Evolutionary conservation across 2,797 vertebrate genomes (phyloP).

Genomic region (Craterocephalus amniculus): DNA sequence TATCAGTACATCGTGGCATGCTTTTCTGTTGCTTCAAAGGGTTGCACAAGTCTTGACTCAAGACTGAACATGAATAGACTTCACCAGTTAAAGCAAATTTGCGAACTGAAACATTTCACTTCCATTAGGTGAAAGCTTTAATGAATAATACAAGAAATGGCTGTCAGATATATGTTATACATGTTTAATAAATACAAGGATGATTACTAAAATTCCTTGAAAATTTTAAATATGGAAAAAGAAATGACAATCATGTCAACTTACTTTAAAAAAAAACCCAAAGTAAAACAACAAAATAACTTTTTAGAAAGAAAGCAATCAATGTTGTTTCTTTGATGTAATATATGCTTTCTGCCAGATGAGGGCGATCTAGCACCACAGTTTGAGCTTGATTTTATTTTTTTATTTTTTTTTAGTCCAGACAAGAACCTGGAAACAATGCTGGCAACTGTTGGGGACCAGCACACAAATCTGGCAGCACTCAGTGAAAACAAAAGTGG

Average conservation of each 20-base stretch:
- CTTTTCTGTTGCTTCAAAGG: neutral
- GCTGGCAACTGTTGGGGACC: slow-evolving; percentile 52
- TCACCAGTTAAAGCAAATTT: neutral
- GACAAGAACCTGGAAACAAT: slow-evolving; percentile 54
- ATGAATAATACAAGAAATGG: too few relatives aligned
- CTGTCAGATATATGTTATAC: too few relatives aligned
- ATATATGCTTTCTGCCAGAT: slow-evolving; percentile 14
- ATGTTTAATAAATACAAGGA: too few relatives aligned
- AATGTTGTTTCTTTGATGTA: slow-evolving; percentile 5
- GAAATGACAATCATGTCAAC: too few relatives aligned
- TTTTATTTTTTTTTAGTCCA: neutral
- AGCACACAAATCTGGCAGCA: slow-evolving; percentile 53
- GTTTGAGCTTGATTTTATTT: neutral
- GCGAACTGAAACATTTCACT: neutral
- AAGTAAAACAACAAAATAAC: too few relatives aligned
- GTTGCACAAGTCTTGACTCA: neutral
- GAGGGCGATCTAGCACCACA: slow-evolving; percentile 47
- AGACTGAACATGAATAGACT: neutral
- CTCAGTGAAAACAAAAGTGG: slow-evolving; percentile 52
- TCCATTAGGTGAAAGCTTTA: too few relatives aligned
- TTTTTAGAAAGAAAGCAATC: too few relatives aligned
- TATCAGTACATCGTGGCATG: neutral
- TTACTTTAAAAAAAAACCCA: too few relatives aligned
- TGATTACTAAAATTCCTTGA: too few relatives aligned
- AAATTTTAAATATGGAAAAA: too few relatives aligned